A percentile compares a stretch with the other conserved stretches of the same genome.
Conservation (phyloP, 2,113 vertebrate species). For the Lepisosteus oculatus region DNA sequence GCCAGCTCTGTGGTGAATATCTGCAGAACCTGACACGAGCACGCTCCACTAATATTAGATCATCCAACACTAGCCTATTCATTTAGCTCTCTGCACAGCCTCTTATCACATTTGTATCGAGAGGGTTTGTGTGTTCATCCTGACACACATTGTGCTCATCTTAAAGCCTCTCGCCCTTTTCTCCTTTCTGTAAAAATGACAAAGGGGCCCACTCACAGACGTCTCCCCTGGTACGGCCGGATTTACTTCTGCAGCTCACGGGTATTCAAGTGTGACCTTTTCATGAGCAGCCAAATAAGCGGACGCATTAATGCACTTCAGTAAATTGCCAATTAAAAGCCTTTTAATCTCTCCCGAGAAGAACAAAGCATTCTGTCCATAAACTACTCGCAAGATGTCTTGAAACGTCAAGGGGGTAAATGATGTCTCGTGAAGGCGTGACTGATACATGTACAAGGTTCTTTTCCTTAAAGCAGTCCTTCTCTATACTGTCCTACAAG, state of each 20-base stretch:
- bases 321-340: slow-evolving; percentile 34
- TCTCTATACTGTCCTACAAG: too few relatives aligned
- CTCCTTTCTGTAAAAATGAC: not conserved
- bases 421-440: slow-evolving; percentile 20
- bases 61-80: too few relatives aligned
- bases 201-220: not conserved
- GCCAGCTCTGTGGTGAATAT: too few relatives aligned
- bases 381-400: slow-evolving; percentile 19
- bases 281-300: slow-evolving; percentile 19
- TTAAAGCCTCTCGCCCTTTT: not conserved
- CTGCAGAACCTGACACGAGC: too few relatives aligned
- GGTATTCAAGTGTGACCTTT: slow-evolving; percentile 25
- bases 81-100: too few relatives aligned
- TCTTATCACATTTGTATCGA: too few relatives aligned
- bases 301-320: slow-evolving; percentile 20
- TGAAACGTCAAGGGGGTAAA: slow-evolving; percentile 30
- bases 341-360: slow-evolving; percentile 24
- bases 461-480: too few relatives aligned
- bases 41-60: too few relatives aligned
- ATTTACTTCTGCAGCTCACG: not conserved
- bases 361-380: slow-evolving; percentile 19
- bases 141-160: too few relatives aligned
- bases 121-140: too few relatives aligned
- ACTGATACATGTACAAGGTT: not conserved
- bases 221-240: not conserved